Conservation (phyloP, 2,888 invertebrate species). For the Lysandra bellargus region DNA sequence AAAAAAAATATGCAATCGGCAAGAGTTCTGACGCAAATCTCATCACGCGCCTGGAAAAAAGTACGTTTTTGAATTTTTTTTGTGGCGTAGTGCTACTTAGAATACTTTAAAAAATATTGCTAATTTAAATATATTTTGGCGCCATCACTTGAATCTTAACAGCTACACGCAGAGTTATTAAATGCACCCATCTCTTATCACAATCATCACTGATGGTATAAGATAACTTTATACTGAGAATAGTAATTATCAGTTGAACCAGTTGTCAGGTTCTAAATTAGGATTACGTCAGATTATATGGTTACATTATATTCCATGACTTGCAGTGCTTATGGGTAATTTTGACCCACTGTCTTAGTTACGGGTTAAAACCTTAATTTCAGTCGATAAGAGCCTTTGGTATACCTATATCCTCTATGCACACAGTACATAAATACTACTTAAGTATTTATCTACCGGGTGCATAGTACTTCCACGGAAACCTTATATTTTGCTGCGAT, state of each 20-base stretch:
- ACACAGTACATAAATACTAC: too few species aligned
- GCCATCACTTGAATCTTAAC: not conserved
- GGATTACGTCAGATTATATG: slow-evolving; percentile 5
- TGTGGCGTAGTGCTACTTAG: too few species aligned
- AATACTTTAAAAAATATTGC: not conserved
- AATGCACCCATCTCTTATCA: not conserved
- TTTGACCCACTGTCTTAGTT: not conserved
- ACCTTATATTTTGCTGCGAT: too few species aligned
- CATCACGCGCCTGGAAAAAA: too few species aligned
- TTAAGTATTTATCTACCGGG: too few species aligned
- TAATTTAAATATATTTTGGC: not conserved
- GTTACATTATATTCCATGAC: not conserved
- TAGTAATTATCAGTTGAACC: not conserved
- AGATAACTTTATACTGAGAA: slow-evolving; percentile 5
- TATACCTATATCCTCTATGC: too few species aligned
- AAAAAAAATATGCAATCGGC: too few species aligned
- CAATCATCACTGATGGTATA: not conserved
- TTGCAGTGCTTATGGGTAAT: not conserved
- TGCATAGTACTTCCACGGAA: too few species aligned
- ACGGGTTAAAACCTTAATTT: not conserved
- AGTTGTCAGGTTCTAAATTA: slow-evolving; percentile 16
- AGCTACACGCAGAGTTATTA: not conserved
- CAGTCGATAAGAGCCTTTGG: too few species aligned
- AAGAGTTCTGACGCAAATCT: too few species aligned
- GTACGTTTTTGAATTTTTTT: too few species aligned